Base-by-base conservation (phyloP, 2,113 vertebrate species). In the Euleptes europaea region DNA sequence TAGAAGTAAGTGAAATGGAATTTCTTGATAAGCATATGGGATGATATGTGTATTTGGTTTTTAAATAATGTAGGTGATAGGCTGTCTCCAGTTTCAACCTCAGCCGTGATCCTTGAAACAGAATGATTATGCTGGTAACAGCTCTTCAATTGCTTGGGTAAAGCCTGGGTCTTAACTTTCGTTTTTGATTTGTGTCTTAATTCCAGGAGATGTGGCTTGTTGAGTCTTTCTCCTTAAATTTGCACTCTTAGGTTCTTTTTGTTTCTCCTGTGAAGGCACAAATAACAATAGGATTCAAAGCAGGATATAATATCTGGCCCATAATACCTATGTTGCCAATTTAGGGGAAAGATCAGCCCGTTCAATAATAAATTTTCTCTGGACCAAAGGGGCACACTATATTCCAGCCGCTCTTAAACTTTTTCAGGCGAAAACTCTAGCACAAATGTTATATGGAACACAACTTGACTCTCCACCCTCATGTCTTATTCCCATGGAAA, bases 191-290 rank as follows among this genome's bases (percentile, higher is more conserved):
- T 86, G 83, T 87, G 54, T 73, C 90, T 79, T 89, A 79, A 86
- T 78, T 88, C 63, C 51, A 71, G 63, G 28, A 85, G 74, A 66
- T 67, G 54, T 91, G 51, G 15, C 84, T 91, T 78, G 28, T 87
- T 86, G 47, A 72, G 65, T 3, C 49, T 89, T 89, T 47, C 84
- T 90, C 83, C 81, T 84, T 90, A 84, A 89, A 86, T 88, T 51
- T 88, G 83, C 10, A 82, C 60, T 42, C 54, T 23, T 84, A 40
- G 31, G 83, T 83, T 84, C 28, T 21, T 79, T 67, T 14, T 88
- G 44, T 86, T 88, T 83, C 84, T 28, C 69, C 67, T 86, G 6
- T 38, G 73, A 51, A 77, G 19, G n/a, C 38, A 57, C 84, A 84
- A 76, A 83, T 26, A 78, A 83, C 86, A 75, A 81, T 71, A n/a